Evolutionary conservation across 2,797 vertebrate species (phyloP).

Genomic region (Steatocranus sp.): DNA sequence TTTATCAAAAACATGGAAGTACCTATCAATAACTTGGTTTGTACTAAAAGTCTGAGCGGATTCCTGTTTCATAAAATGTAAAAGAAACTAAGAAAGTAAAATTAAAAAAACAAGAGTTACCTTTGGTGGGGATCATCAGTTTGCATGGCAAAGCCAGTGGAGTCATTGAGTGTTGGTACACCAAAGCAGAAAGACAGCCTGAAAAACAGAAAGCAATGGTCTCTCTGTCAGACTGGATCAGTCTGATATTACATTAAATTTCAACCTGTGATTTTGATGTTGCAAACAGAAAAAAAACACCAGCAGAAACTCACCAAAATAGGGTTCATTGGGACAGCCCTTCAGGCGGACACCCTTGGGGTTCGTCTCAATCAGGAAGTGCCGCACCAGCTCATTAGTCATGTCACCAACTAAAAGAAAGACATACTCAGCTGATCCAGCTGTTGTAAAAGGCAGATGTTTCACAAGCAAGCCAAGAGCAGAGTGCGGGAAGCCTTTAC

Average conservation of each 20-base stretch:
- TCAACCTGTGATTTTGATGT: background rate
- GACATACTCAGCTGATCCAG: background rate
- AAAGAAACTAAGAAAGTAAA: background rate
- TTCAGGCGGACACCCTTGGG: conserved; percentile 94
- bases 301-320: conserved; percentile 78
- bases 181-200: conserved; percentile 95
- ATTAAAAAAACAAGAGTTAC: conserved; percentile 47
- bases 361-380: conserved; percentile 96
- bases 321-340: conserved; percentile 94
- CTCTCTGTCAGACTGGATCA: background rate
- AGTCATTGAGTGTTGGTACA: conserved; percentile 97
- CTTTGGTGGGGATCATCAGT: conserved; percentile 94
- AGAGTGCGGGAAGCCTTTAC: background rate
- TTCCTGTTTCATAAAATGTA: background rate
- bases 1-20: background rate
- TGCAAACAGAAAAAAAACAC: background rate
- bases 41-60: background rate
- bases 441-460: background rate
- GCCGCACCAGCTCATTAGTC: conserved; percentile 91
- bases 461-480: background rate
- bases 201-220: background rate
- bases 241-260: background rate
- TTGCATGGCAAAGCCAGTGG: conserved; percentile 95
- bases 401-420: conserved; percentile 75
- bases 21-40: background rate